Base-by-base conservation (phyloP, 2,113 vertebrate genomes). In the Tretioscincus oriximinensis region DNA sequence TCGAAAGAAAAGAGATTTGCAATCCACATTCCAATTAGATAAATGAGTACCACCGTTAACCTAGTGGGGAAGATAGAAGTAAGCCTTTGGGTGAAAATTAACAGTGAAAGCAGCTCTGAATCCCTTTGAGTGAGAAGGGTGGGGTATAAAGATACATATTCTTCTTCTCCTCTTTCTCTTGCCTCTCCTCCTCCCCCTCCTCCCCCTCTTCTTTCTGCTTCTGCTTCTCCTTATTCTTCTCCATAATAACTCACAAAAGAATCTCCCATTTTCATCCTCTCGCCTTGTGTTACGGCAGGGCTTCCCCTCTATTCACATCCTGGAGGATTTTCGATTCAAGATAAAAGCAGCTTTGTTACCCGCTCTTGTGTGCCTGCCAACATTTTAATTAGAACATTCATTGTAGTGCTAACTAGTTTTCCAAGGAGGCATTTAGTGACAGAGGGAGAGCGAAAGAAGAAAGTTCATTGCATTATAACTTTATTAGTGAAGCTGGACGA, bases 341-440 rank as follows among this genome's bases (percentile, higher is more conserved):
- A 89, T 82, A 35, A 89, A 88, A 85, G 83, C 20, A 0, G 45
- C 84, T 88, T 68, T 80, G 65, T 73, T 86, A 74, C 84, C 68
- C 73, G 35, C 86, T 49, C 9, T 65, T 85, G 47, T 35, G 26
- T 61, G 69, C 58, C 35, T 78, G 85, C 63, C 84, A 80, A 87
- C 80, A 73, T 90, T 91, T 90, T 90, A 90, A 91, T 93, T 88
- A 89, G 86, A 76, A 75, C 81, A 81, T 85, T 86, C 60, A 82
- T 85, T 70, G 78, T 82, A 66, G 63, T 86, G 41, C 61, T 75
- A 88, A 77, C 29, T 77, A 89, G 80, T 35, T 89, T 86, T 85
- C 82, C 84, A 90, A 85, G 85, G 61, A 88, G 49, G 54, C 8
- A 7, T 82, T 83, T 79, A 0, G 81, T 64, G 86, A 76, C 70